Percentiles rank a stretch among this genome's conserved stretches.
phyloP scores from a whole-genome alignment of 1,140 invertebrate species.

The Atta cephalotes region DNA sequence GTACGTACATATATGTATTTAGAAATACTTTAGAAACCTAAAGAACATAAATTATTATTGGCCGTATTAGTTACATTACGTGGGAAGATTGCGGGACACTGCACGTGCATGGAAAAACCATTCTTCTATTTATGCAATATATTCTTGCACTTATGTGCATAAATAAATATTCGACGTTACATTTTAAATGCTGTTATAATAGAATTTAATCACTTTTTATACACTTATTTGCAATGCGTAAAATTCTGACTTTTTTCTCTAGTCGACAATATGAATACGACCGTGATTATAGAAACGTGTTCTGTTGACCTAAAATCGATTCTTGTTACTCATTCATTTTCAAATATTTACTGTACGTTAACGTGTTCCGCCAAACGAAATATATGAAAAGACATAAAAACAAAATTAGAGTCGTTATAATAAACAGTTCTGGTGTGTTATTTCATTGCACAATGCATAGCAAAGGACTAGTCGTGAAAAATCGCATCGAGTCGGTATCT shows the following conservation, averaged over 20 bases:
- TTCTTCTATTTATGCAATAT: background rate
- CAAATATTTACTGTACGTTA: background rate
- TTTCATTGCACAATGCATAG: constrained; percentile 21
- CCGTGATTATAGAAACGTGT: background rate
- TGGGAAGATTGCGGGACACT: constrained; percentile 19
- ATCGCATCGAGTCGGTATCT: background rate
- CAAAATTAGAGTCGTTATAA: background rate
- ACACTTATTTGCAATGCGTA: too few species aligned
- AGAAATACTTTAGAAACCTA: background rate
- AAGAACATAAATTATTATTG: constrained; percentile 40
- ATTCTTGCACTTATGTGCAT: background rate
- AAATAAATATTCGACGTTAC: constrained; percentile 12
- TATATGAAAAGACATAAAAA: background rate
- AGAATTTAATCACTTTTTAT: background rate
- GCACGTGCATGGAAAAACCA: constrained; percentile 19
- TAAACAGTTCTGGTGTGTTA: background rate
- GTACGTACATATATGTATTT: constrained; percentile 3
- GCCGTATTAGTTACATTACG: constrained; percentile 22
- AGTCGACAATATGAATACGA: background rate
- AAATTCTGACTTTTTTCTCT: background rate
- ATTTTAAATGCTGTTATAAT: background rate
- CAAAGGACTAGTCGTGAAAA: constrained; percentile 13
- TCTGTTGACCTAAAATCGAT: background rate
- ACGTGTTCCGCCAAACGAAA: background rate
- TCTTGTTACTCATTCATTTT: background rate